Evolutionary conservation across 2,797 vertebrate genomes (phyloP).

Genomic region (Clarias fuscus): DNA sequence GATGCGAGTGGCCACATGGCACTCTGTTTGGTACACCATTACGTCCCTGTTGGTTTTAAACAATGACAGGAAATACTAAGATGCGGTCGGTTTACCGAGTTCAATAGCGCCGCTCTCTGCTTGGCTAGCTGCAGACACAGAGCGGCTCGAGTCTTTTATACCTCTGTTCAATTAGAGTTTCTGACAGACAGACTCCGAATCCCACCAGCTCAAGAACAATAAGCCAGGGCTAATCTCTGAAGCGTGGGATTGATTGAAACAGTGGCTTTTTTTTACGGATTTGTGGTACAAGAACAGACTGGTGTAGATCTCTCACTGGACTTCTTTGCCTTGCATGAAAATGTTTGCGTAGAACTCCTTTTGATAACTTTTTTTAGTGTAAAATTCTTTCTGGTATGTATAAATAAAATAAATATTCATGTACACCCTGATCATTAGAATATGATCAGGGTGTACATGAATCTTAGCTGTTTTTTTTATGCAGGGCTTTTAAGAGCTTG

Average conservation of each 20-base stretch:
- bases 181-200: conserved; percentile 16
- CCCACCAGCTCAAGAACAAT: conserved; percentile 16
- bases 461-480: not conserved
- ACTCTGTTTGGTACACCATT: not conserved
- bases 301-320: not conserved
- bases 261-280: conserved; percentile 9
- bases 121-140: not conserved
- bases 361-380: not conserved
- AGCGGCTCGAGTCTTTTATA: conserved; percentile 18
- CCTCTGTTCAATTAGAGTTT: conserved; percentile 4
- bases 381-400: not conserved
- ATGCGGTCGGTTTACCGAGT: not conserved
- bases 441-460: not conserved
- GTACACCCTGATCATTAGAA: not conserved
- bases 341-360: not conserved
- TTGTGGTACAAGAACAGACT: not conserved
- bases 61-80: conserved; percentile 20
- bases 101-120: not conserved
- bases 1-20: conserved; percentile 20
- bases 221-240: conserved; percentile 21
- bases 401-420: not conserved
- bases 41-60: not conserved
- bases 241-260: conserved; percentile 32
- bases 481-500: not conserved
- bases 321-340: not conserved